These are phyloP conservation scores for Leptinotarsa lineolata DNA, from an alignment of 1,140 invertebrate genomes.

Conservation along the genomic window DNA sequence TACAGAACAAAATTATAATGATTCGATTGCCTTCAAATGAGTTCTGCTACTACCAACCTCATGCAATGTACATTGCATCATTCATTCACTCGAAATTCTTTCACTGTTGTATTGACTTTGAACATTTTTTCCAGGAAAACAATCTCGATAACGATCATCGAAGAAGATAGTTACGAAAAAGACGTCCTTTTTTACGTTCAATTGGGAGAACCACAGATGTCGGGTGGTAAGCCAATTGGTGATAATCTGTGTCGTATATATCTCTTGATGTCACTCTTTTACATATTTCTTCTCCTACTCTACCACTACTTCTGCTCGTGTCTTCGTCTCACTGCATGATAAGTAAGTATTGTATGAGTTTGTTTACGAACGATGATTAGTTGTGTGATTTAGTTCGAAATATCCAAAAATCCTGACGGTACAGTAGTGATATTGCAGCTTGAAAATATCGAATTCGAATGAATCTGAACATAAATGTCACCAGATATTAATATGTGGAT, in stretches of 20 bases:
- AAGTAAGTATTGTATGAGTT: constrained; percentile 43
- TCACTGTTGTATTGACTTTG: background rate
- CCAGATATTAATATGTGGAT: no score
- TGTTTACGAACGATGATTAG: no score
- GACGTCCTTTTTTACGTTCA: constrained; percentile 92
- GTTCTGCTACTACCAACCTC: no score
- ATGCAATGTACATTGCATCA: no score
- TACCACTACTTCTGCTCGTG: constrained; percentile 32
- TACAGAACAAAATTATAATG: no score
- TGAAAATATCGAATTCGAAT: no score
- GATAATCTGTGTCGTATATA: constrained; percentile 30
- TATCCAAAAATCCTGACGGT: no score
- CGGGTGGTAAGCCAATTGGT: constrained; percentile 72
- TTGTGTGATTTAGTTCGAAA: no score
- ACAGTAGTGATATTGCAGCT: no score
- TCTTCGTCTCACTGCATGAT: constrained; percentile 48
- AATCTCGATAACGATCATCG: constrained; percentile 85
- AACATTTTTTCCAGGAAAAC: constrained; percentile 74
- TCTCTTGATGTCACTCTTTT: constrained; percentile 45
- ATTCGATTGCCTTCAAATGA: no score
- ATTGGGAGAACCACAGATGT: constrained; percentile 82
- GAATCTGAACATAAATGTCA: no score
- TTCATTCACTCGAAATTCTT: no score
- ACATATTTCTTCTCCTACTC: constrained; percentile 43
- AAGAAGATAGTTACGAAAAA: constrained; percentile 98